Base-by-base conservation (phyloP, 2,888 invertebrate species). In the Volucella bombylans region DNA sequence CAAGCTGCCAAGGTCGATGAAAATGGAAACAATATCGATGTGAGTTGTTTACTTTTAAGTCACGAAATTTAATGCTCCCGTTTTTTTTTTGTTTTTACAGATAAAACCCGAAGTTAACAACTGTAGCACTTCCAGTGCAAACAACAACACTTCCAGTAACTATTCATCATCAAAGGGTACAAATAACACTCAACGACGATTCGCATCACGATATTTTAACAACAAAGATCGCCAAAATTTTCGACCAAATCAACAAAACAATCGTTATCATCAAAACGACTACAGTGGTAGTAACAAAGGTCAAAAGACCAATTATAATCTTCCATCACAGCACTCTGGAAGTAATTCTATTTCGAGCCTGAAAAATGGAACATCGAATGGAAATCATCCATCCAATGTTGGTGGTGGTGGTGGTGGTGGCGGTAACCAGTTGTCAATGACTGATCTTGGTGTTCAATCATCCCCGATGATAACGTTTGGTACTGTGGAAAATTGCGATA, bases 121-220 rank as follows among this genome's bases (percentile, higher is more conserved):
- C 23, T 78, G 15, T 1, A 73, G 11, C 38, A 45, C 64, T 3
- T 55, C 73, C 0, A 73, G 74, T 11, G 4, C 39, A 2, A 78
- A 65, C 15, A 72, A 55, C 14, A 57, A 31, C 15, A 49, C 43
- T 10, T 10, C 23, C 2, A 76, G 54, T n/a, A 82, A 61, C 45
- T 74, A 80, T 47, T 10, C 54, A 0, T 31, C 73, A 18, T 54
- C 67, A n/a, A 85, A 78, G 52, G 72, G 81, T 10, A 4, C 64
- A n/a, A 71, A 71, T 31, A 86, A 79, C 18, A 82, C 52, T 8
- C 86, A 87, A 45, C 87, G 88, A n/a, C 87, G 89, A 38, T 89
- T 88, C 79, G 72, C 86, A 8, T 87, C 89, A n/a, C 89, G 89
- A 14, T 89, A 88, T 82, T 89, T 89, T 54, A 88, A 87, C 68